Conservation (phyloP, 2,113 vertebrate genomes). For the Marcusenius ussheri region DNA sequence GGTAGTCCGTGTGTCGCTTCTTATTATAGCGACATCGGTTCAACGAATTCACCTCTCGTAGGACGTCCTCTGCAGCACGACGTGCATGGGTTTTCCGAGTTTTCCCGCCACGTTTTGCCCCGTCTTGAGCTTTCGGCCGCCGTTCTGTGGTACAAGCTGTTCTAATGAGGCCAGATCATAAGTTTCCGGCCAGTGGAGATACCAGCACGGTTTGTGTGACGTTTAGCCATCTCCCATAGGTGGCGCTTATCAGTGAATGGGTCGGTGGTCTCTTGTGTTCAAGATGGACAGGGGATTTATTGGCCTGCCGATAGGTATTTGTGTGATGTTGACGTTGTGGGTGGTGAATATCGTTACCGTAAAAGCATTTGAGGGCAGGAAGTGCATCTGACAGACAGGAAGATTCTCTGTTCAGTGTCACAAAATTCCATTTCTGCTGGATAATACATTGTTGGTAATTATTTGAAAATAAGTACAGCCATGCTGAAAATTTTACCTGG, state of each 20-base stretch:
- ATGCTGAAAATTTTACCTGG: background rate
- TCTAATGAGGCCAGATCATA: background rate
- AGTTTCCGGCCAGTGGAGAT: background rate
- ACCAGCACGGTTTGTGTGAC: background rate
- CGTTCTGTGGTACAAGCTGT: background rate
- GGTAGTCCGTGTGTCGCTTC: background rate
- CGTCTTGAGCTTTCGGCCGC: background rate
- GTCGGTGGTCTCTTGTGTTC: background rate
- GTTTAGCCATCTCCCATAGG: background rate
- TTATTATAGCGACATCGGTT: background rate
- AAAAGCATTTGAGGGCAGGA: background rate
- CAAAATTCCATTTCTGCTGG: background rate
- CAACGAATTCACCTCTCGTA: background rate
- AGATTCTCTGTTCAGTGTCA: background rate
- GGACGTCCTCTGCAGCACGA: background rate
- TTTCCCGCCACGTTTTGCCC: background rate
- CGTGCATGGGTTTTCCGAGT: background rate
- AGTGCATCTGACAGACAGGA: background rate
- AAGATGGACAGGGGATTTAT: background rate
- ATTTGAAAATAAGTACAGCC: background rate
- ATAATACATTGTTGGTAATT: background rate
- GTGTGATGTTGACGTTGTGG: background rate
- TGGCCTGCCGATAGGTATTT: background rate
- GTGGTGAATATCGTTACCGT: background rate
- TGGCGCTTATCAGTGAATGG: background rate